Percentiles rank a stretch among this genome's conserved stretches.
phyloP scores from a whole-genome alignment of 1,140 invertebrate genomes.

The Augochlora pura region DNA sequence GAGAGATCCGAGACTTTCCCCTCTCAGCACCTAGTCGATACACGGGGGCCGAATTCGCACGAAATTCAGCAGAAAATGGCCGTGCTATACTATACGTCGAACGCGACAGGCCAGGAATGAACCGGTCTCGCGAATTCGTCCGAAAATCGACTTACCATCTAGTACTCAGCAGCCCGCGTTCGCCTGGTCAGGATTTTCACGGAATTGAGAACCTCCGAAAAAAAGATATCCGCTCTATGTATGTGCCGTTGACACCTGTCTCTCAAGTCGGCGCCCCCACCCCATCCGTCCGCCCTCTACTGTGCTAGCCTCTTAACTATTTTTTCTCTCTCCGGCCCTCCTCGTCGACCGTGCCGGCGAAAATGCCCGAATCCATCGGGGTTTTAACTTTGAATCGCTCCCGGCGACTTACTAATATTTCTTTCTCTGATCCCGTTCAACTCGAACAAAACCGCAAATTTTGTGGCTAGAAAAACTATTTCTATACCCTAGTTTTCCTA shows the following conservation, averaged over 20 bases:
- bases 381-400: conserved; percentile 66
- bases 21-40: conserved; percentile 70
- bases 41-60: conserved; percentile 71
- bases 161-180: conserved; percentile 41
- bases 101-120: background rate
- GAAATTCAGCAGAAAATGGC: conserved; percentile 75
- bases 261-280: conserved; percentile 75
- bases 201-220: conserved; percentile 39
- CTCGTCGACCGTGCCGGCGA: conserved; percentile 65
- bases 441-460: background rate
- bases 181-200: conserved; percentile 45
- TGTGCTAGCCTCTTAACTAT: conserved; percentile 78
- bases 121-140: background rate
- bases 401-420: conserved; percentile 55
- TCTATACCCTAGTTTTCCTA: too few species aligned
- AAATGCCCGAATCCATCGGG: conserved; percentile 73
- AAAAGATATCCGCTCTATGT: conserved; percentile 61
- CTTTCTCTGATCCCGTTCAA: background rate
- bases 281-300: conserved; percentile 77
- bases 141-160: conserved; percentile 67
- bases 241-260: conserved; percentile 78
- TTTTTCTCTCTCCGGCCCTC: conserved; percentile 74
- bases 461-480: background rate
- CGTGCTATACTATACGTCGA: conserved; percentile 46
- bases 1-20: conserved; percentile 46